Conservation (phyloP, 2,113 vertebrate genomes). For the Accipiter virgatus region DNA sequence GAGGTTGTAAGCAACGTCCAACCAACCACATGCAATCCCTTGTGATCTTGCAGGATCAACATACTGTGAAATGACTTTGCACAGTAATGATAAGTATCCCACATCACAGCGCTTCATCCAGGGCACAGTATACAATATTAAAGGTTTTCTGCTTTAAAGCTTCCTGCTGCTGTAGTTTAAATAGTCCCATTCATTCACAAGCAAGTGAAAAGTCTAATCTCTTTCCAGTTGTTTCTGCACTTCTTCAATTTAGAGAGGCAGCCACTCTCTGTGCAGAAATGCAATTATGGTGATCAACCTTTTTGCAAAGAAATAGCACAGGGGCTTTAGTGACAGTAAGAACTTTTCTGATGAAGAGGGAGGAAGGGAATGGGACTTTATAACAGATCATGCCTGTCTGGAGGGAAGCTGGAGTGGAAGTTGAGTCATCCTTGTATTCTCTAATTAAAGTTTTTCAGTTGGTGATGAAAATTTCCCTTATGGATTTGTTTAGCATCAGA, state of each 20-base stretch:
- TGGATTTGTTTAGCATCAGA: background rate
- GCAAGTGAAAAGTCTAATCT: background rate
- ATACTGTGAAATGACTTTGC: background rate
- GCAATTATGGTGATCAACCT: background rate
- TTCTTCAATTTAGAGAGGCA: background rate
- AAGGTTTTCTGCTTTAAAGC: background rate
- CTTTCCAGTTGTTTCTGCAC: background rate
- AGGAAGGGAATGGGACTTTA: background rate
- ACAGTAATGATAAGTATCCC: background rate
- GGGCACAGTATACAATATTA: background rate
- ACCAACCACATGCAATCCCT: background rate
- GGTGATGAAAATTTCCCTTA: background rate
- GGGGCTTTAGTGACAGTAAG: background rate
- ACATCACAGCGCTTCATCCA: background rate
- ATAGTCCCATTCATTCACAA: background rate
- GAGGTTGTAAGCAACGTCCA: background rate
- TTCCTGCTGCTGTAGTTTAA: background rate
- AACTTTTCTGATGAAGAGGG: background rate
- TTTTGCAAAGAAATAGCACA: background rate
- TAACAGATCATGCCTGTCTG: background rate
- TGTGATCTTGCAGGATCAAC: background rate
- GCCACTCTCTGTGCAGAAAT: background rate
- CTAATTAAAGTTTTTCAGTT: background rate
- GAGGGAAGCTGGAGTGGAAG: background rate
- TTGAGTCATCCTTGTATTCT: background rate